Evolutionary conservation across 2,113 vertebrate species (phyloP).

Genomic region (Sander vitreus): DNA sequence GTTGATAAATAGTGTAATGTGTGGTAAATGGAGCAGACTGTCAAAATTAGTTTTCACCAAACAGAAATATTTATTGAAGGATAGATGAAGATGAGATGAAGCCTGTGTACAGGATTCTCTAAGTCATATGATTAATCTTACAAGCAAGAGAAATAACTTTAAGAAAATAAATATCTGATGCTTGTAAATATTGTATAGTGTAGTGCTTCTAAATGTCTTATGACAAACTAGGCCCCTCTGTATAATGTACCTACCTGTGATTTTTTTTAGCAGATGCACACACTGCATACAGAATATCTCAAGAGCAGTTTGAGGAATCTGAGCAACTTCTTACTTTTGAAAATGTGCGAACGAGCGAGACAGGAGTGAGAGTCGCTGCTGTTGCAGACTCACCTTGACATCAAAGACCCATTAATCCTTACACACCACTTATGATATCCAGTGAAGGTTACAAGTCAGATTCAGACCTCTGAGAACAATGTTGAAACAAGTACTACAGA

Average conservation of each 20-base stretch:
- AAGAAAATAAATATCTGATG: constrained; percentile 19
- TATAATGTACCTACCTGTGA: constrained; percentile 11
- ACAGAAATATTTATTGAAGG: neutral
- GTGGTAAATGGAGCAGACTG: neutral
- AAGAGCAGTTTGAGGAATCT: neutral
- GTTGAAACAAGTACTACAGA: constrained; percentile 28
- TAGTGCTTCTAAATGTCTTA: constrained; percentile 12
- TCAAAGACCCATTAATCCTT: constrained; percentile 40
- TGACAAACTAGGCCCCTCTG: neutral
- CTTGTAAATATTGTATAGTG: constrained; percentile 14
- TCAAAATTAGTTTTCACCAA: neutral
- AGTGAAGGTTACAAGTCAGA: constrained; percentile 35
- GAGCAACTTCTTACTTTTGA: neutral
- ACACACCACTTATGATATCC: neutral
- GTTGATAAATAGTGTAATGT: neutral
- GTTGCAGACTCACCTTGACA: constrained; percentile 48
- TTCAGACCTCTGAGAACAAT: constrained; percentile 40
- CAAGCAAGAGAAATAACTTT: neutral
- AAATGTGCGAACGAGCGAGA: neutral
- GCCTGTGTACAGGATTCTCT: neutral
- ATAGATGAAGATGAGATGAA: no score
- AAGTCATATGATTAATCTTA: neutral
- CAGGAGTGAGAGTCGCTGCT: neutral
- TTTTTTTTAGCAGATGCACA: neutral
- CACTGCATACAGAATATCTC: neutral